Percentiles rank a stretch among this genome's conserved stretches.
phyloP scores from a whole-genome alignment of 2,888 invertebrate species.

The Zaprionus lineosus region DNA sequence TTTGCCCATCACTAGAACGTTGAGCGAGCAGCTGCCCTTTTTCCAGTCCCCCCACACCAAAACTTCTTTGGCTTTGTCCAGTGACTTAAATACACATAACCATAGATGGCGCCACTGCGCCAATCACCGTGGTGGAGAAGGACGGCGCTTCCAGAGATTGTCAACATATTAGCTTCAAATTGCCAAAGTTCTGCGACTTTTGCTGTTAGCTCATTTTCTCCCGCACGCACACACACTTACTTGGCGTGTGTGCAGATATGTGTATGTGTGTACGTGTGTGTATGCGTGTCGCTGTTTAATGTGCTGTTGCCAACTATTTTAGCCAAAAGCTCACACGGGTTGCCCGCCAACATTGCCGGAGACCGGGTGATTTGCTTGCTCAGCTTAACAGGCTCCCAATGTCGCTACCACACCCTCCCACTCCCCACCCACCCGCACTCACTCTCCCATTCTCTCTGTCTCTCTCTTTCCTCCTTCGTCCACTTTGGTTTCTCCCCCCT shows the following conservation, averaged over 20 bases:
- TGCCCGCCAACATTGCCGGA: conserved; percentile 49
- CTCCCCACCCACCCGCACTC: background rate
- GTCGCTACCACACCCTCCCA: conserved; percentile 10
- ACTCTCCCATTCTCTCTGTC: background rate
- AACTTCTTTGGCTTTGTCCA: conserved; percentile 62
- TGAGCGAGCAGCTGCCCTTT: no score
- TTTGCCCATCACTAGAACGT: conserved; percentile 40
- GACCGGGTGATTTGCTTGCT: conserved; percentile 73
- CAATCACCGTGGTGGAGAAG: conserved; percentile 8
- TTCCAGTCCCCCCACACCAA: background rate
- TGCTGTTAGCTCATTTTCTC: conserved; percentile 69
- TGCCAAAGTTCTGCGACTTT: conserved; percentile 78
- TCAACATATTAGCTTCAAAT: conserved; percentile 79
- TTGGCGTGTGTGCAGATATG: background rate
- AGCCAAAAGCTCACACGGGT: conserved; percentile 77
- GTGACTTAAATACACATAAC: conserved; percentile 74
- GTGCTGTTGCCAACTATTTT: conserved; percentile 80
- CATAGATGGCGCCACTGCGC: conserved; percentile 65
- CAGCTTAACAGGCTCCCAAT: conserved; percentile 60
- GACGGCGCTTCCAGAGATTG: conserved; percentile 60
- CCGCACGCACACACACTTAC: conserved; percentile 38
- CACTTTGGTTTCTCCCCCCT: no score
- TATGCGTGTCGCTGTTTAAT: conserved; percentile 65
- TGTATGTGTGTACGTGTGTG: conserved; percentile 12
- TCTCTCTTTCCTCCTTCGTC: no score